A percentile compares a stretch with the other conserved stretches of the same genome.
Evolutionary conservation across 2,113 vertebrate genomes (phyloP).

Genomic region (Jaculus jaculus): DNA sequence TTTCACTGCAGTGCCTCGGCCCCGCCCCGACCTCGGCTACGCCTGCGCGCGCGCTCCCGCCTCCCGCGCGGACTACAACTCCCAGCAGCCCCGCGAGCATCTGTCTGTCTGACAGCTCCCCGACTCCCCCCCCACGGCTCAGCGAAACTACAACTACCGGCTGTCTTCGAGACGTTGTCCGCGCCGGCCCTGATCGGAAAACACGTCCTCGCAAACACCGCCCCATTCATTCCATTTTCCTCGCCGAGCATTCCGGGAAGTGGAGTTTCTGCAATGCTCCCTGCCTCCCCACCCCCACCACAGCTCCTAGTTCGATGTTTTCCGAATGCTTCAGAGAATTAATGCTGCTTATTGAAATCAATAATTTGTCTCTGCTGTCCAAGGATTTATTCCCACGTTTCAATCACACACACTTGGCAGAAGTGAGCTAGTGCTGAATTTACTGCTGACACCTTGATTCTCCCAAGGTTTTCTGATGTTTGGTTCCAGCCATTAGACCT

Average conservation of each 20-base stretch:
- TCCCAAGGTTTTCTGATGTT: neutral
- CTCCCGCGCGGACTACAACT: too few species aligned
- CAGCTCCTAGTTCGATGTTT: neutral
- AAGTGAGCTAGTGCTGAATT: neutral
- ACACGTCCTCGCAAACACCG: neutral
- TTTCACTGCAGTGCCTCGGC: conserved; percentile 78
- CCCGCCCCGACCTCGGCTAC: conserved; percentile 65
- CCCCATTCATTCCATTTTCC: neutral
- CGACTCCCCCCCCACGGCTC: too few species aligned
- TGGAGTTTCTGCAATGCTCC: conserved; percentile 39
- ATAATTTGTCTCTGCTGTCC: neutral
- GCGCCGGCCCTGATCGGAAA: neutral
- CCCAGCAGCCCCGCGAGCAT: too few species aligned
- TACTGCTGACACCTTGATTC: conserved; percentile 39
- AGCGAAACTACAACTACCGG: conserved; percentile 50
- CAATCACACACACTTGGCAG: neutral
- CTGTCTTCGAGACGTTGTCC: neutral
- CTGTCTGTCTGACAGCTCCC: too few species aligned
- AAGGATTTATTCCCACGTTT: neutral
- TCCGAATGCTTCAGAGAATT: neutral
- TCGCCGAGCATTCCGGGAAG: conserved; percentile 45
- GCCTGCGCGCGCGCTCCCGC: conserved; percentile 42
- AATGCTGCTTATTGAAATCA: neutral
- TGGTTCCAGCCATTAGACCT: neutral
- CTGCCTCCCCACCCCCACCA: neutral